A percentile compares a stretch with the other conserved stretches of the same genome.
These are phyloP conservation scores for Acyrthosiphon pisum DNA, from an alignment of 1,140 invertebrate genomes.

Conservation along the genomic window DNA sequence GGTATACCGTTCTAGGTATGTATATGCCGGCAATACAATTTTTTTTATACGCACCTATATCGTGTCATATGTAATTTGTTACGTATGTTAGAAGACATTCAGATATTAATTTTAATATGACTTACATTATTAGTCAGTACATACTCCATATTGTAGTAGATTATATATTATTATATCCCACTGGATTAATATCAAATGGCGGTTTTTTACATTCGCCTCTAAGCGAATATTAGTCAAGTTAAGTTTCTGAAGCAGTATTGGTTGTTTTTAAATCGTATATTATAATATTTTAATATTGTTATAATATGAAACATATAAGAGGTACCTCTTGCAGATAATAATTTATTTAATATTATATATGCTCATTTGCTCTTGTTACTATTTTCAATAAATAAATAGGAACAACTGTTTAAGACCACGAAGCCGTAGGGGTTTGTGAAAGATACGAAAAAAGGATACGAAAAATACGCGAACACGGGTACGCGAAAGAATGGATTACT, in stretches of 20 bases:
- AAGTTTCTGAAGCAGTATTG: neutral
- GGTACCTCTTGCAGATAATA: neutral
- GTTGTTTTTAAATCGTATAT: neutral
- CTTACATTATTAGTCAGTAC: neutral
- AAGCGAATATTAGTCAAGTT: neutral
- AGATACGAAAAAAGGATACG: conserved; percentile 6
- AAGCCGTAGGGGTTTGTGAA: neutral
- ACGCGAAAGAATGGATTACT: conserved; percentile 31
- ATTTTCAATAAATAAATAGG: neutral
- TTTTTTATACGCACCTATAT: neutral
- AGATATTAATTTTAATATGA: neutral
- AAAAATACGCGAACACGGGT: neutral
- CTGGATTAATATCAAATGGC: neutral
- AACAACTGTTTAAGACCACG: neutral
- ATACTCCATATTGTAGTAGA: neutral
- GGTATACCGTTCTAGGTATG: too few species aligned
- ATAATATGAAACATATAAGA: too few species aligned
- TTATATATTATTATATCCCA: neutral
- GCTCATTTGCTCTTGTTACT: neutral
- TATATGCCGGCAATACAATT: neutral
- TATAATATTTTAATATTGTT: neutral
- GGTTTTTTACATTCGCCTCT: neutral
- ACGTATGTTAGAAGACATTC: neutral
- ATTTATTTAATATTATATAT: neutral
- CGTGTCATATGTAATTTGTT: neutral